These are phyloP conservation scores for Bungarus multicinctus DNA, from an alignment of 2,113 vertebrate genomes.

Conservation along the genomic window DNA sequence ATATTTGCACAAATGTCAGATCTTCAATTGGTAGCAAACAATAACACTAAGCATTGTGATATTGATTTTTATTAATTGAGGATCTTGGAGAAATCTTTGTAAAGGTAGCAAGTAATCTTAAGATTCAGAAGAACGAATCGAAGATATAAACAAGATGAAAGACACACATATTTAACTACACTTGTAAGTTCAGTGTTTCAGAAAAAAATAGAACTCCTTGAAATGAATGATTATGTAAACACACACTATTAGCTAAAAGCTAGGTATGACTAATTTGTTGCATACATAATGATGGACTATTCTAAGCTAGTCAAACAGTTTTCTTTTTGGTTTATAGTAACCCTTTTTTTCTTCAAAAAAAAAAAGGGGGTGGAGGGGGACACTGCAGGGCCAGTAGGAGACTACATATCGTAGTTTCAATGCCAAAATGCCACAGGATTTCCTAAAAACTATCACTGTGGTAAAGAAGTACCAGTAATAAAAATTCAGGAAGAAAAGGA, in stretches of 20 bases:
- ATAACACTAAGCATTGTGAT: background rate
- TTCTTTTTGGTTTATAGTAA: background rate
- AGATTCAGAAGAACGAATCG: background rate
- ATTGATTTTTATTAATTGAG: background rate
- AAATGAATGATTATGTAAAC: background rate
- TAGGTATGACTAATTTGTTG: background rate
- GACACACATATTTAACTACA: background rate
- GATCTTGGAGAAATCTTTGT: background rate
- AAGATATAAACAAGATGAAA: background rate
- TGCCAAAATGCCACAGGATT: background rate
- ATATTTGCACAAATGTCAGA: background rate
- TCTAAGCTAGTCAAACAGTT: background rate
- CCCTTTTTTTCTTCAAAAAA: background rate
- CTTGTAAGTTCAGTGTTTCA: background rate
- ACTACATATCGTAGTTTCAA: background rate
- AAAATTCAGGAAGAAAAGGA: slow-evolving; percentile 16
- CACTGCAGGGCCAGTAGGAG: background rate
- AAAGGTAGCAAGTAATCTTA: background rate
- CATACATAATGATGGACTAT: background rate
- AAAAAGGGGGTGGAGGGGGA: no score
- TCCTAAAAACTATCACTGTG: background rate
- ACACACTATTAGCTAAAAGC: background rate
- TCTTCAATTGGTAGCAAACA: background rate
- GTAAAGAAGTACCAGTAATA: background rate
- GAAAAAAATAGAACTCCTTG: background rate